Conservation (phyloP, 35 echinoderm and acorn worm species). For the Acanthaster planci region DNA sequence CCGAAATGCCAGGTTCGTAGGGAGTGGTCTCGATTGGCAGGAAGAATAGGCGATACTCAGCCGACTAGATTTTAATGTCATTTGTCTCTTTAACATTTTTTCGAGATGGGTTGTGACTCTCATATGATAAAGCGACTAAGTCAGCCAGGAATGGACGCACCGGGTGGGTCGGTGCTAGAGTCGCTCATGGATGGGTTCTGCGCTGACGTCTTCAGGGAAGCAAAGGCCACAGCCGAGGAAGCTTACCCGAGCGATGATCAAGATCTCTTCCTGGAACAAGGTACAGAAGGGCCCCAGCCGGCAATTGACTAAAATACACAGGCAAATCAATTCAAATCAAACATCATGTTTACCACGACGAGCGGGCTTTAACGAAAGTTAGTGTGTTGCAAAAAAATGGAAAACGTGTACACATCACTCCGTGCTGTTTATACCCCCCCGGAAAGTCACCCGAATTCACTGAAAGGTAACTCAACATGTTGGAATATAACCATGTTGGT, state of each 20-base stretch:
- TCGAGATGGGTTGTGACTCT: slow-evolving; percentile 1
- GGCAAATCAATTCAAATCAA: not conserved
- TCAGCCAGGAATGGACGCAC: not conserved
- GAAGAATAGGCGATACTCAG: no score
- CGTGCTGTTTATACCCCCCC: no score
- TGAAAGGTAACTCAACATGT: no score
- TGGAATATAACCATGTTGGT: no score
- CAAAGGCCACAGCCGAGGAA: not conserved
- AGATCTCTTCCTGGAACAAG: slow-evolving; percentile 44
- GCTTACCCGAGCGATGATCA: not conserved
- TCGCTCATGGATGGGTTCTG: not conserved
- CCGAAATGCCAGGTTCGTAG: no score
- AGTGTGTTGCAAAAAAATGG: no score
- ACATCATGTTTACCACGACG: not conserved
- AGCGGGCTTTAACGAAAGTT: no score
- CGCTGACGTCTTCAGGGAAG: not conserved
- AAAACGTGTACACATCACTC: no score
- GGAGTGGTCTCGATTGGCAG: no score
- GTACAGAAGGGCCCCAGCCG: not conserved
- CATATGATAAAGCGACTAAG: not conserved
- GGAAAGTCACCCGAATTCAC: no score
- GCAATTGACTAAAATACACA: not conserved
- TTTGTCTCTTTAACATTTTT: not conserved
- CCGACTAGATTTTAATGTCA: no score
- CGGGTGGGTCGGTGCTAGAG: not conserved